A percentile compares a stretch with the other conserved stretches of the same genome.
These are phyloP conservation scores for Phalacrocorax carbo DNA, from an alignment of 2,113 vertebrate species.

Conservation along the genomic window DNA sequence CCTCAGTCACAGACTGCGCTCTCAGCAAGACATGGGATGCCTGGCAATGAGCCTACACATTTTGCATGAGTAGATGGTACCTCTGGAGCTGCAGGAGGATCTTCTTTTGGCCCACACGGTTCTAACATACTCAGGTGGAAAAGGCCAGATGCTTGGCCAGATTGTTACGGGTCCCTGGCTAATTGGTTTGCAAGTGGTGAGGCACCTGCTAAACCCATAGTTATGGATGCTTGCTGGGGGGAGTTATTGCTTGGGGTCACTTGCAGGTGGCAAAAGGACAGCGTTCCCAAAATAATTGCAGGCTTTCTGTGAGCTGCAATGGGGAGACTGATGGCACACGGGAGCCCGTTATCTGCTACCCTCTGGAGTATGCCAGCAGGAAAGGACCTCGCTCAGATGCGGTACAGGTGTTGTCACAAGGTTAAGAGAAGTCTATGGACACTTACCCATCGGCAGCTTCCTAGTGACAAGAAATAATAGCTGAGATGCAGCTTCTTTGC, in stretches of 20 bases:
- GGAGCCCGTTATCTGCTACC: not conserved
- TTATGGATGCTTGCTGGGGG: not conserved
- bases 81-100: not conserved
- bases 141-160: not conserved
- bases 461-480: not conserved
- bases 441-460: not conserved
- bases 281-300: not conserved
- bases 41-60: not conserved
- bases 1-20: not conserved
- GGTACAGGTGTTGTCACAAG: not conserved
- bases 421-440: not conserved
- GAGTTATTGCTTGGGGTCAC: not conserved
- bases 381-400: not conserved
- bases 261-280: not conserved
- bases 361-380: not conserved
- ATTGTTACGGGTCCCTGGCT: not conserved
- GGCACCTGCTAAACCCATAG: not conserved
- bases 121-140: not conserved
- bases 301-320: not conserved
- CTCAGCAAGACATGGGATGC: not conserved
- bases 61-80: not conserved
- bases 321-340: not conserved
- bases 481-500: not conserved
- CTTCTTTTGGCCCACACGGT: not conserved
- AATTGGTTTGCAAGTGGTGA: not conserved